A percentile compares a stretch with the other conserved stretches of the same genome.
phyloP scores from a whole-genome alignment of 2,113 vertebrate species.

The Chlorodrepanis virens region DNA sequence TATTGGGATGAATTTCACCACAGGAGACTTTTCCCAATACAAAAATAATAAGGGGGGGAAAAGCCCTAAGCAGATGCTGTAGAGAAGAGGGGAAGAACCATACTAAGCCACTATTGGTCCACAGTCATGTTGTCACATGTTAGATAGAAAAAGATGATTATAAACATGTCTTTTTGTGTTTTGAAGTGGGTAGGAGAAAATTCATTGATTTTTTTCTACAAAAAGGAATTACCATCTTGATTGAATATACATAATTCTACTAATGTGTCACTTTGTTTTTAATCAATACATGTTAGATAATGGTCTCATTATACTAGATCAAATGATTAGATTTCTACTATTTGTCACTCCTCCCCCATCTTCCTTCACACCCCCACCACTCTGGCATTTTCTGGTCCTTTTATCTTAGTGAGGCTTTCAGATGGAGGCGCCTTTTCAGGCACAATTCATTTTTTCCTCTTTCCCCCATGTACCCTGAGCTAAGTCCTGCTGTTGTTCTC shows the following conservation, averaged over 20 bases:
- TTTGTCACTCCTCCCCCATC: neutral
- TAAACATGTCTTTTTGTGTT: neutral
- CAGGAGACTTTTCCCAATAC: neutral
- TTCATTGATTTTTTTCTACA: neutral
- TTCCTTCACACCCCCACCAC: accelerated
- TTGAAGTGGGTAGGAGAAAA: neutral
- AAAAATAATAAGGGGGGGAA: neutral
- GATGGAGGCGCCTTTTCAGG: neutral
- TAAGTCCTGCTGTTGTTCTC: neutral
- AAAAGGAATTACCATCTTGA: neutral
- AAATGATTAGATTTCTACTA: neutral
- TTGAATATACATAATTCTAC: neutral
- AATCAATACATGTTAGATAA: neutral
- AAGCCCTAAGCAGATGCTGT: neutral
- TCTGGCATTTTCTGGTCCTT: accelerated
- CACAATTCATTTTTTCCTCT: neutral
- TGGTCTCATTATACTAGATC: neutral
- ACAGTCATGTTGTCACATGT: neutral
- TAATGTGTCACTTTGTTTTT: neutral
- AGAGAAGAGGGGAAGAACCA: neutral
- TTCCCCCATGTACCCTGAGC: accelerated
- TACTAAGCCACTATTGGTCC: neutral
- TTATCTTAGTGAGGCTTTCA: neutral
- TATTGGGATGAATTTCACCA: neutral
- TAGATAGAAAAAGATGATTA: neutral